A percentile compares a stretch with the other conserved stretches of the same genome.
Conservation (phyloP, 2,113 vertebrate genomes). For the Mobula hypostoma region DNA sequence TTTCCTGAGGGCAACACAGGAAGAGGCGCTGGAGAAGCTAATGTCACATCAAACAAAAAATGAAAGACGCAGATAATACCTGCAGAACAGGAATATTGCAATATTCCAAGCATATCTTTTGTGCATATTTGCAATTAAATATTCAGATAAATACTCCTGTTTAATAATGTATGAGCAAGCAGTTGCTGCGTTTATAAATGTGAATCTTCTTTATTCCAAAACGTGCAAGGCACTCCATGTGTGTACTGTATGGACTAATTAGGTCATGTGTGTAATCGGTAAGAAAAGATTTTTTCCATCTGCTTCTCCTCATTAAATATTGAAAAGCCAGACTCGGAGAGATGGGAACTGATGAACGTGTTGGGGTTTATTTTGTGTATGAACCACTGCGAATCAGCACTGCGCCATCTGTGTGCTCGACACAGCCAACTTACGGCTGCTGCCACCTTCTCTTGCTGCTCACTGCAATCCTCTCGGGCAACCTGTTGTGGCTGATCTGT, state of each 20-base stretch:
- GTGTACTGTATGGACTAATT: slow-evolving; percentile 28
- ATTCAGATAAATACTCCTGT: neutral
- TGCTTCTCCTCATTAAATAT: slow-evolving; percentile 50
- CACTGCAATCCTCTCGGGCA: neutral
- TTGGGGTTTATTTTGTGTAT: slow-evolving; percentile 40
- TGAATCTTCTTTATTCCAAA: neutral
- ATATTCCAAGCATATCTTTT: neutral
- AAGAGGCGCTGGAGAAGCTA: neutral
- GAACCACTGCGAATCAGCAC: slow-evolving; percentile 37
- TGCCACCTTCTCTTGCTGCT: neutral
- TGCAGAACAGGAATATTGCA: neutral
- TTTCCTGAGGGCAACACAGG: neutral
- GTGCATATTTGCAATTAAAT: neutral
- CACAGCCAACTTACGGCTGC: neutral
- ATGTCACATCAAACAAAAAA: neutral
- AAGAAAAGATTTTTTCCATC: slow-evolving; percentile 41
- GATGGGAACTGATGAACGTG: slow-evolving; percentile 37
- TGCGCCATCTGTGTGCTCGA: slow-evolving; percentile 29
- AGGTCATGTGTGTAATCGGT: slow-evolving; percentile 43
- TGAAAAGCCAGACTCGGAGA: slow-evolving; percentile 41
- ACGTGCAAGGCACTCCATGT: neutral
- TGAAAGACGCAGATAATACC: neutral
- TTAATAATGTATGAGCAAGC: neutral
- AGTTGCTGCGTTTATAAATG: neutral
- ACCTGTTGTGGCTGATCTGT: neutral